These are phyloP conservation scores for Rhyzopertha dominica DNA, from an alignment of 1,140 invertebrate species.

Conservation along the genomic window DNA sequence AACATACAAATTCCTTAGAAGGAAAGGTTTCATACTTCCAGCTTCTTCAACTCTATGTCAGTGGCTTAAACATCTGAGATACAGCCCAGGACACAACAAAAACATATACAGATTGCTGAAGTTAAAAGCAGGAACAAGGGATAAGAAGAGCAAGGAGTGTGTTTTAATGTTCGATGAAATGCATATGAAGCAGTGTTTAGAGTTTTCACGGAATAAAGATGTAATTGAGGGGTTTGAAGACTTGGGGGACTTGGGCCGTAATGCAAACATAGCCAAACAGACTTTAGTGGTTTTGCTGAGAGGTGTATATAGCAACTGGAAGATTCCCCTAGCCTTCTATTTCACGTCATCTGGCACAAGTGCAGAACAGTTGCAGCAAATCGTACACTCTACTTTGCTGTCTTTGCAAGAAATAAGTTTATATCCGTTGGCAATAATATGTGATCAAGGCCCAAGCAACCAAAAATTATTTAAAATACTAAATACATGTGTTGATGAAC, in stretches of 20 bases:
- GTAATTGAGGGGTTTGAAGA: constrained; percentile 19
- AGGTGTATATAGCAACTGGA: constrained; percentile 15
- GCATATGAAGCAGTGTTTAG: constrained; percentile 4
- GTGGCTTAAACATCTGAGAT: constrained; percentile 1
- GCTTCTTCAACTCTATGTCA: neutral
- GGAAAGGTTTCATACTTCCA: constrained; percentile 1
- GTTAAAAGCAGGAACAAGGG: neutral
- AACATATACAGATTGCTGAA: neutral
- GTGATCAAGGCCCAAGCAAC: constrained; percentile 11
- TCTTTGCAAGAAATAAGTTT: neutral
- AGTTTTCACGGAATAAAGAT: constrained; percentile 4
- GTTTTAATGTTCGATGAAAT: constrained; percentile 16
- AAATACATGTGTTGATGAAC: neutral
- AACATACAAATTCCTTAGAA: constrained; percentile 7
- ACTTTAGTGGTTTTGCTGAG: constrained; percentile 17
- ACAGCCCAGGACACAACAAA: constrained; percentile 5
- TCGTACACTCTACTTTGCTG: neutral
- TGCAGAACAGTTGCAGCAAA: neutral
- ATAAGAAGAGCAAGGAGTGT: neutral
- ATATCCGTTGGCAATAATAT: constrained; percentile 2
- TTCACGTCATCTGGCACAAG: constrained; percentile 5
- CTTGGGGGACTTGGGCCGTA: constrained; percentile 13
- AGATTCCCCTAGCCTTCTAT: constrained; percentile 11
- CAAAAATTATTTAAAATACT: constrained; percentile 10
- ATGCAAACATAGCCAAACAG: constrained; percentile 2